Percentiles rank a stretch among this genome's conserved stretches.
phyloP scores from a whole-genome alignment of 2,113 vertebrate genomes.

The Chaenogobius annularis region DNA sequence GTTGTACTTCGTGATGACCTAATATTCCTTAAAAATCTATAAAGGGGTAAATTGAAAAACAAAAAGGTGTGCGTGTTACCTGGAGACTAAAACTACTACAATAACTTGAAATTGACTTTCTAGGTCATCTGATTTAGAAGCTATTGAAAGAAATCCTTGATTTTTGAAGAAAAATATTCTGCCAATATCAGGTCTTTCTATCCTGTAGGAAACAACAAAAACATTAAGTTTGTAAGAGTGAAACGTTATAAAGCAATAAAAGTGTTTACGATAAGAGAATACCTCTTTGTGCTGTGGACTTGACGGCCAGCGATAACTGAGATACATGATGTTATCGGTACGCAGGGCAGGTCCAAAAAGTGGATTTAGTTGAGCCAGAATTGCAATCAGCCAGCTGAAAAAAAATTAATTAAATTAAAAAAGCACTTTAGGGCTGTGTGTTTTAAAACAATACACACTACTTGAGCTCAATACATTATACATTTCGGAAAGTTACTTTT shows the following conservation, averaged over 20 bases:
- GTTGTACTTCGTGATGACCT: constrained; percentile 97
- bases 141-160: too few relatives aligned
- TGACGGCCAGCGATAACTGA: constrained; percentile 86
- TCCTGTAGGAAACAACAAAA: constrained; percentile 18
- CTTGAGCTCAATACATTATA: too few relatives aligned
- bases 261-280: neutral
- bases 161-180: too few relatives aligned
- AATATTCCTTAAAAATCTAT: too few relatives aligned
- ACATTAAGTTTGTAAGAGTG: neutral
- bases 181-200: constrained; percentile 11
- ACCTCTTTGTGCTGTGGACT: neutral
- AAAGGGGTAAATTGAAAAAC: too few relatives aligned
- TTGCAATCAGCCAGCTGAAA: constrained; percentile 98
- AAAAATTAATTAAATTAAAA: too few relatives aligned
- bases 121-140: too few relatives aligned
- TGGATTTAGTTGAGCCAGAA: constrained; percentile 94
- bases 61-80: too few relatives aligned
- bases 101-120: too few relatives aligned
- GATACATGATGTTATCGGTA: constrained; percentile 89
- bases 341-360: constrained; percentile 89
- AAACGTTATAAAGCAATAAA: neutral
- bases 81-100: too few relatives aligned
- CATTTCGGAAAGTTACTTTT: too few relatives aligned
- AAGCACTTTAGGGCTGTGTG: neutral
- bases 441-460: neutral